phyloP scores from a whole-genome alignment of 2,888 invertebrate genomes.

The Tinea semifulvella region DNA sequence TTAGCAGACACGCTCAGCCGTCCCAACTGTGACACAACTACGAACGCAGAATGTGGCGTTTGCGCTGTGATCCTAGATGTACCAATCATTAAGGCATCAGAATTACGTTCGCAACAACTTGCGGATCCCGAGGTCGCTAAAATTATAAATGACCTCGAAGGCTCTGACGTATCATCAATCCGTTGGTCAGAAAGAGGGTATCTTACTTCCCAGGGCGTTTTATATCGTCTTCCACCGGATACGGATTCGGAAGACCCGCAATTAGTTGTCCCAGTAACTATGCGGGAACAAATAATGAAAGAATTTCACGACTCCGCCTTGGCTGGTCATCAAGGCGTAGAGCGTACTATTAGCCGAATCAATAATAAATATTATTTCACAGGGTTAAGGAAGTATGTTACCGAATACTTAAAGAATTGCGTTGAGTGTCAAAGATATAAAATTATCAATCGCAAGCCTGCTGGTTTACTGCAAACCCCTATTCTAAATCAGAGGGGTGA shows the following conservation, averaged over 20 bases:
- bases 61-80: slow-evolving; percentile 20
- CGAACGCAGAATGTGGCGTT: too few species aligned
- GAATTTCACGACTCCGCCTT: slow-evolving; percentile 21
- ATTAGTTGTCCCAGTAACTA: slow-evolving; percentile 11
- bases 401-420: slow-evolving; percentile 21
- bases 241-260: slow-evolving; percentile 10
- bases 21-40: slow-evolving; percentile 13
- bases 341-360: slow-evolving; percentile 18
- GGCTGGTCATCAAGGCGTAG: slow-evolving; percentile 21
- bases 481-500: slow-evolving; percentile 22
- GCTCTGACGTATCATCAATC: slow-evolving; percentile 3
- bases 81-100: slow-evolving; percentile 15
- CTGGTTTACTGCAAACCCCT: slow-evolving; percentile 27
- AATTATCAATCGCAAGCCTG: slow-evolving; percentile 25
- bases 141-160: slow-evolving; percentile 22
- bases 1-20: slow-evolving; percentile 35
- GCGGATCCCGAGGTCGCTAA: slow-evolving; percentile 21
- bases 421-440: slow-evolving; percentile 27
- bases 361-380: slow-evolving; percentile 20
- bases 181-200: slow-evolving; percentile 16
- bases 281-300: slow-evolving; percentile 17
- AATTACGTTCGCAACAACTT: slow-evolving; percentile 19
- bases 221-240: slow-evolving; percentile 13
- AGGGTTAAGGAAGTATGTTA: slow-evolving; percentile 21
- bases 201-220: slow-evolving; percentile 10